phyloP scores from a whole-genome alignment of 2,888 invertebrate species.

The Caenorhabditis sp. region DNA sequence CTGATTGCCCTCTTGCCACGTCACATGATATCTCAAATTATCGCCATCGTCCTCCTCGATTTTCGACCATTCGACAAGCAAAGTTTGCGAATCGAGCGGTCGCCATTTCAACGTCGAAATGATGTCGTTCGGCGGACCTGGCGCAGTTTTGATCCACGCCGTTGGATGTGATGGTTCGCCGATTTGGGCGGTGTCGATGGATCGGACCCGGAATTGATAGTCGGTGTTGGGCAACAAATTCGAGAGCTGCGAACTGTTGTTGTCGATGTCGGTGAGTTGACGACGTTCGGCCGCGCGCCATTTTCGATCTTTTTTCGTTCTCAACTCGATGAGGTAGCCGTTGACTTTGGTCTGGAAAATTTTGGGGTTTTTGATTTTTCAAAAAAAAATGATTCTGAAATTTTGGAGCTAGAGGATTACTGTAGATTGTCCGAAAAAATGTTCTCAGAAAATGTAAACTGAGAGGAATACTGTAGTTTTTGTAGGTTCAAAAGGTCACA shows the following conservation, averaged over 20 bases:
- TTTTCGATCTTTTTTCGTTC: constrained; percentile 54
- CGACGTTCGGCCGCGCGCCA: constrained; percentile 55
- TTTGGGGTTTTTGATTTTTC: not conserved
- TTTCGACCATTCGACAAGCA: constrained; percentile 67
- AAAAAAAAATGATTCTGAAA: not conserved
- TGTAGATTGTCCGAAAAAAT: not conserved
- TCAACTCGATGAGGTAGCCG: constrained; percentile 59
- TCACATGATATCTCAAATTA: constrained; percentile 62
- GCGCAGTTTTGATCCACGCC: constrained; percentile 61
- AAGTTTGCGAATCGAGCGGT: constrained; percentile 54
- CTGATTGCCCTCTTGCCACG: constrained; percentile 50
- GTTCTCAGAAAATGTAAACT: not conserved
- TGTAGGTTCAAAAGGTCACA: too few species aligned
- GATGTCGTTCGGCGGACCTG: constrained; percentile 52
- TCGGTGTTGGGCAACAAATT: constrained; percentile 59
- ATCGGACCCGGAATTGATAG: constrained; percentile 68
- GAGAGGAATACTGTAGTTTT: too few species aligned
- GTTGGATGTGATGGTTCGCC: constrained; percentile 59
- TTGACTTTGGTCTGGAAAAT: constrained; percentile 37
- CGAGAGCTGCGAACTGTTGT: constrained; percentile 47
- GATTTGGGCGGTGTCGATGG: constrained; percentile 43
- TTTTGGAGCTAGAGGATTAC: not conserved
- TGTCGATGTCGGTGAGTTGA: constrained; percentile 46
- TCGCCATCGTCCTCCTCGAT: constrained; percentile 48
- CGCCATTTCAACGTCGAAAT: constrained; percentile 55